Evolutionary conservation across 2,797 vertebrate genomes (phyloP), one percentile per base, ranked within the genome.

Genomic region (Typhlichthys eigenmanni): DNA sequence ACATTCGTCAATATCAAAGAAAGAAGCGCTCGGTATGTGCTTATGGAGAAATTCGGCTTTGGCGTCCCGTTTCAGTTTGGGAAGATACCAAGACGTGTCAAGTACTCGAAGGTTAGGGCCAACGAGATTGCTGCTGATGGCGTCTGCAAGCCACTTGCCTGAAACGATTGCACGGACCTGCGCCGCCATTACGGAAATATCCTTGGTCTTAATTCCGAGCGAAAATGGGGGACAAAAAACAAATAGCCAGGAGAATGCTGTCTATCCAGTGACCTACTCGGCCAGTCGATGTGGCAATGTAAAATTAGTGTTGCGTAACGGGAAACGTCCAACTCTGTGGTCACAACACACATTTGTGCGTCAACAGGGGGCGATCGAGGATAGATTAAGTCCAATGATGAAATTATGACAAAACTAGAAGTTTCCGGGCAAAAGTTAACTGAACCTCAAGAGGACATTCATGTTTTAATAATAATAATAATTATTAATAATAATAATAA

Each of bases 1-100:
- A 74, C 97, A 98, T 8, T 94, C 92, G 69, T 98, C 95, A 1
- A 99, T 94, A 64, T 98, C 91, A 34, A 98, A 96, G 70, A 95
- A 97, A 1, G 91, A 92, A 1, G 96, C 87, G 0, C 96, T 95
- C 0, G 96, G 94, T 1, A 99, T 92, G 65, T 98, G 97, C 3
- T 69, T 78, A 69, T 93, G 93, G 2, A 38, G 64, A 62, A 95
- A 98, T 69, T 99, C 96, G 2, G 90, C 88, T n/a, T 68, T 85
- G 1, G 94, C 88, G 4, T 95, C 76, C 1, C 96, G 90, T 0
- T 88, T 80, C 56, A 91, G 77, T 79, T 94, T 94, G 0, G 95
- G 93, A 0, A 97, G 77, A 57, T 97, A 95, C 95, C 95, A 98
- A 0, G 96, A 98, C 0, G 93, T 85, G 60, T 98, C 96, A 0